Evolutionary conservation across 2,888 invertebrate genomes (phyloP), one percentile per base, ranked within the genome.

Genomic region (Drosophila meridionalis): DNA sequence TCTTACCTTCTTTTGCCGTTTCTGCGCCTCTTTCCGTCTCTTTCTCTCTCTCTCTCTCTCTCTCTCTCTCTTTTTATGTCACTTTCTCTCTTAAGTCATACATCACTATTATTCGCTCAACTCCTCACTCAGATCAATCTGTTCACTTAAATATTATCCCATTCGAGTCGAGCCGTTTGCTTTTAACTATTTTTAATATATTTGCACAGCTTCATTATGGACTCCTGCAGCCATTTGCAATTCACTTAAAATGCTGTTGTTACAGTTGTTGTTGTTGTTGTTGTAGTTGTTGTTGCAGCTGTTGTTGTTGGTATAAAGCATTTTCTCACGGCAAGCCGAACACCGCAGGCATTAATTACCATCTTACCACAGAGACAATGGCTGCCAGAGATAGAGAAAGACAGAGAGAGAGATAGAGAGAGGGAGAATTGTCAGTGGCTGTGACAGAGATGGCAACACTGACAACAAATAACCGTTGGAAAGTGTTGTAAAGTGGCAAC

Each of bases 401-500:
- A 11, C 26, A 34, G 11, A 36, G 26, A n/a, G 9, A 36, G 28
- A 11, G 42, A 7, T 7, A 12, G 32, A 9, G 56, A 4, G n/a
- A 11, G 32, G 0, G 42, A 7, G 20, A 32, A 26, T 20, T 20
- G 20, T 20, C 20, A 20, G 20, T 20, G 20, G 20, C 20, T 20
- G 20, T 20, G 8, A 14, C 26, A 30, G 42, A 26, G 48, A n/a
- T 11, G 11, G 48, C n/a, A 32, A 20, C 50, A 56, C 4, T 42
- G 30, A 9, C 32, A 58, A 58, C 52, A 62, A 58, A 38, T 53
- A 52, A 26, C 48, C 28, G 53, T 40, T 42, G 53, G 38, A 50
- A 50, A 60, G 66, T 48, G 50, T 30, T 45, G 48, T 45, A 69
- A 75, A 60, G 79, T 79, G 76, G 62, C 77, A 70, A 69, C 70